These are phyloP conservation scores for Aleiodes testaceus DNA, from an alignment of 2,888 invertebrate genomes.

Conservation along the genomic window DNA sequence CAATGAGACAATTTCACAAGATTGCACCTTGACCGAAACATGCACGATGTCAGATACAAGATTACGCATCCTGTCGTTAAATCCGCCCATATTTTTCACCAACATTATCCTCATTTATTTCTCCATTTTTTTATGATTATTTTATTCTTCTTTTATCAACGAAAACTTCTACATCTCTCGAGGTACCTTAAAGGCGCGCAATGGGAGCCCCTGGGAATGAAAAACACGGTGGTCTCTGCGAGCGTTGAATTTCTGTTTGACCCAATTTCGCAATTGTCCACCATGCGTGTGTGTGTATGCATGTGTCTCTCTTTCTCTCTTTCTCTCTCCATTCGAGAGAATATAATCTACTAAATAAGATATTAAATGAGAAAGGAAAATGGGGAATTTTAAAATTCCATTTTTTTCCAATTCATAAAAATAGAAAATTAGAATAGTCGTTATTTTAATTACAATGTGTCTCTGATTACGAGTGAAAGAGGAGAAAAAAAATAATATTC, in stretches of 20 bases:
- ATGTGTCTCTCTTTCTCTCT: neutral
- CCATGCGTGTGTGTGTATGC: constrained; percentile 15
- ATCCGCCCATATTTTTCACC: neutral
- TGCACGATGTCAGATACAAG: neutral
- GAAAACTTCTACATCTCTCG: constrained; percentile 6
- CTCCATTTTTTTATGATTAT: no score
- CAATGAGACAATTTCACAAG: constrained; percentile 13
- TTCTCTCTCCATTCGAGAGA: neutral
- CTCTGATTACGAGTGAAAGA: neutral
- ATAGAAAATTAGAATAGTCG: neutral
- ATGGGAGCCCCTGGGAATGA: constrained; percentile 22
- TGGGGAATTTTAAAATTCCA: neutral
- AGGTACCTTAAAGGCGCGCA: constrained; percentile 4
- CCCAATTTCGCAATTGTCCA: constrained; percentile 67
- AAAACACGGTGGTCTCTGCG: constrained; percentile 33
- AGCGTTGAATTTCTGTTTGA: constrained; percentile 67
- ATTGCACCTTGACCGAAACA: constrained; percentile 9
- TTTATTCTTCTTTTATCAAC: constrained; percentile 7
- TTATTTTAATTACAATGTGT: constrained; percentile 6
- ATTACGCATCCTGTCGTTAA: constrained; percentile 4
- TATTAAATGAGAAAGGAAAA: neutral
- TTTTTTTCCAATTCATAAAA: neutral
- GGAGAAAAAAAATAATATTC: neutral
- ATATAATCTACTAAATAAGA: constrained; percentile 27
- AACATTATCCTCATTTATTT: neutral